Evolutionary conservation across 2,797 vertebrate species (phyloP).

Genomic region (Clarias platycephalus): DNA sequence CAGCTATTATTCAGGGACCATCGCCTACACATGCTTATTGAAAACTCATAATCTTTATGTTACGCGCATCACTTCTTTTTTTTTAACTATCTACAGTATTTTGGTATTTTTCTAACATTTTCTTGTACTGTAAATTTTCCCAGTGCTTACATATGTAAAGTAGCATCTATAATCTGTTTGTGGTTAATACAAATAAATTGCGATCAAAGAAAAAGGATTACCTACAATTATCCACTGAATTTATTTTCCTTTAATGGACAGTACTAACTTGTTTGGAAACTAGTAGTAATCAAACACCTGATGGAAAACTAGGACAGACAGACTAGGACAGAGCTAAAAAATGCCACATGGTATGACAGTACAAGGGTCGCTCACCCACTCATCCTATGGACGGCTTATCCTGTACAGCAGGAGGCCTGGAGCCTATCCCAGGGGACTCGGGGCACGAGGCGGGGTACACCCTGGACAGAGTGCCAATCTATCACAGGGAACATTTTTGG

Average conservation of each 20-base stretch:
- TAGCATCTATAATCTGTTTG: background rate
- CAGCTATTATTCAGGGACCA: background rate
- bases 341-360: background rate
- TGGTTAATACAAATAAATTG: background rate
- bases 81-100: background rate
- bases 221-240: background rate
- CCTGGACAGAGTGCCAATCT: no score
- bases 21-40: background rate
- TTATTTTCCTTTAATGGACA: background rate
- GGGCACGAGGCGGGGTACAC: no score
- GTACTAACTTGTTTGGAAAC: background rate
- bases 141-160: background rate
- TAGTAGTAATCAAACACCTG: background rate
- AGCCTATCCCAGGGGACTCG: no score
- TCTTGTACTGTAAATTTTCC: background rate
- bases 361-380: background rate
- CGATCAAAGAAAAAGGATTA: background rate
- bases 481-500: no score
- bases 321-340: background rate
- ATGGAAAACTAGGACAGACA: background rate
- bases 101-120: background rate
- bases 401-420: no score
- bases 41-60: background rate
- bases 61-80: background rate
- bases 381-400: no score